Evolutionary conservation across 92 coral and sea anemone genomes (phyloP), one percentile per base, ranked within the genome.

Genomic region (Porites rus): DNA sequence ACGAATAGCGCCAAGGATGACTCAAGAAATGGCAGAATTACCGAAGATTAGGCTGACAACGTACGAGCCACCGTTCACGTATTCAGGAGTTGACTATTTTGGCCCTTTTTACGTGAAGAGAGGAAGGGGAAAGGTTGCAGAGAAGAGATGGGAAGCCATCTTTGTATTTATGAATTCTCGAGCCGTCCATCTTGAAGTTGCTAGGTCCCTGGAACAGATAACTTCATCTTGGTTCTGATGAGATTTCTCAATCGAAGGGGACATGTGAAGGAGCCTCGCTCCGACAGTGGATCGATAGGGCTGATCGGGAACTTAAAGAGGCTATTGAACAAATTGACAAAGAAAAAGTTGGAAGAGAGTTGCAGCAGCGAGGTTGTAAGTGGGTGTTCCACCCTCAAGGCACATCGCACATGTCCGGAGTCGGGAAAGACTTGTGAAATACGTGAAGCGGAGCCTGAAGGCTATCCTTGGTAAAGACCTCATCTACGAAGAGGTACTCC

Each of bases 371-470:
- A 66, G 95, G 95, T 16, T 84, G 90, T 74, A 85, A 81, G 14
- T 92, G 95, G 92, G 82, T 76, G 16, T 92, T 92, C 68, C 90
- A 92, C 84, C 91, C 91, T 14, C 92, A 91, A 18, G 89, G 87
- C 65, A 91, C 95, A 8, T 84, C 91, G 10, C 93, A 89, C 78
- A 86, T 86, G 93, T 89, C 91, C 2, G 91, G 91, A n/a, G 95
- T 89, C 11, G 95, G 31, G 31, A 28, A 28, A 28, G 31, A 28
- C 31, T 28, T 28, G 3, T 28, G 31, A 28, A 28, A 28, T 28
- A 28, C 31, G 31, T 28, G 31, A 28, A 28, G 31, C 31, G 95
- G 95, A 89, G 92, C 70, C 73, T 92, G 46, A 85, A 89, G 60
- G 91, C 91, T 25, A 89, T 89, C 60, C 54, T 85, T 1, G 87